Evolutionary conservation across 2,888 invertebrate species (phyloP).

Genomic region (Serripes groenlandicus): DNA sequence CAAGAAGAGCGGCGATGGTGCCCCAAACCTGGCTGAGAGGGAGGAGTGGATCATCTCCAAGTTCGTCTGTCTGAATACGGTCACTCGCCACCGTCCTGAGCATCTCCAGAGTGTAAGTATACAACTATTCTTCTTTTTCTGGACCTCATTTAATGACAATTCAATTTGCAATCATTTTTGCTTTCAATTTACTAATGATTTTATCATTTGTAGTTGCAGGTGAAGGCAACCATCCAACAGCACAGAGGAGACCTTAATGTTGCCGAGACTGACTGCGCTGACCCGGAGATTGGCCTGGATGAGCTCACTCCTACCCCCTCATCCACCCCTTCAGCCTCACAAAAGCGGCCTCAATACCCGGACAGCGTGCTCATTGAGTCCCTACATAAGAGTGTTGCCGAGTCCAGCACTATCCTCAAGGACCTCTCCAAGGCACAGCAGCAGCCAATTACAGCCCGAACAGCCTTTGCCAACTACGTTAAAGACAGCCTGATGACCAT

Average conservation of each 20-base stretch:
- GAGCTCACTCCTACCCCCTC: neutral
- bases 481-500: conserved; percentile 13
- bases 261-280: conserved; percentile 8
- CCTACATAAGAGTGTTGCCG: neutral
- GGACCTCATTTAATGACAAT: neutral
- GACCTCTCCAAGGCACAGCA: conserved; percentile 13
- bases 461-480: conserved; percentile 9
- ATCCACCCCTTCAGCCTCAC: neutral
- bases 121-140: neutral
- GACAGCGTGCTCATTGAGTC: neutral
- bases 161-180: neutral
- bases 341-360: neutral
- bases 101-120: conserved; percentile 3
- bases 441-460: neutral
- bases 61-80: neutral
- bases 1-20: conserved; percentile 12
- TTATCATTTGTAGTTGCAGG: neutral
- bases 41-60: conserved; percentile 15
- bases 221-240: conserved; percentile 10
- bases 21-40: neutral
- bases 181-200: neutral
- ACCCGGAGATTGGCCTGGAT: neutral
- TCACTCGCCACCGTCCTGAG: conserved; percentile 7
- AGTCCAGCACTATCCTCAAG: conserved; percentile 7
- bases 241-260: conserved; percentile 3